These are phyloP conservation scores for Mionectes olivaceus DNA, from an alignment of 2,797 vertebrate species.

Conservation along the genomic window DNA sequence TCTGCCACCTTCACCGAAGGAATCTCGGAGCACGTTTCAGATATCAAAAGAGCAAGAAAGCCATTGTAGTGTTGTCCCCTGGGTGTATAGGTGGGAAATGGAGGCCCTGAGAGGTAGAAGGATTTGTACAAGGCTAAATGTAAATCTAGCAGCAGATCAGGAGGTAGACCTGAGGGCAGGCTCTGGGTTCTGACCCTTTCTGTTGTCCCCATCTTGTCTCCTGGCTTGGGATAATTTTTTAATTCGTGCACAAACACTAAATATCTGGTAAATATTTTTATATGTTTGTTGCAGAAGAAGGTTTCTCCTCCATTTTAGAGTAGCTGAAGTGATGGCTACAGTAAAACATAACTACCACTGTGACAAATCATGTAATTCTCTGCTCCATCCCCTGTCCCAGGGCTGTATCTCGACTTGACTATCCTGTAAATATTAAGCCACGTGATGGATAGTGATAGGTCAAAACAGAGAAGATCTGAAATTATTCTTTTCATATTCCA, in stretches of 20 bases:
- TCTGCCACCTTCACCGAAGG: neutral
- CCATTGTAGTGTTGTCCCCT: neutral
- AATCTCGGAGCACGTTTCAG: neutral
- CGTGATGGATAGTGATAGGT: neutral
- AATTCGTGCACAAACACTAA: neutral
- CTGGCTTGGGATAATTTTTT: neutral
- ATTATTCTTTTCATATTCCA: neutral
- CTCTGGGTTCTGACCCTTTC: neutral
- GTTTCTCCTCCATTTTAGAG: neutral
- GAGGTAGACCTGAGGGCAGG: neutral
- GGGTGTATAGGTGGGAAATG: neutral
- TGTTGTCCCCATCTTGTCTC: neutral
- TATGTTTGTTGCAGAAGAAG: neutral
- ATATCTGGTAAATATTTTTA: neutral
- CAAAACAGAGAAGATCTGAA: neutral
- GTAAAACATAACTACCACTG: neutral
- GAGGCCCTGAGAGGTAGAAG: neutral
- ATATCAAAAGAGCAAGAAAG: conserved; percentile 1
- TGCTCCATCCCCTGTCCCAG: neutral
- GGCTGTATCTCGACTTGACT: neutral
- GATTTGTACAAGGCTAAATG: neutral
- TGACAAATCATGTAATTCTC: neutral
- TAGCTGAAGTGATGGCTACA: neutral
- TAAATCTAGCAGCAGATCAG: neutral
- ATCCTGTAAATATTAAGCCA: neutral